Percentiles rank a stretch among this genome's conserved stretches.
Conservation (phyloP, 2,113 vertebrate species). For the Coregonus clupeaformis region DNA sequence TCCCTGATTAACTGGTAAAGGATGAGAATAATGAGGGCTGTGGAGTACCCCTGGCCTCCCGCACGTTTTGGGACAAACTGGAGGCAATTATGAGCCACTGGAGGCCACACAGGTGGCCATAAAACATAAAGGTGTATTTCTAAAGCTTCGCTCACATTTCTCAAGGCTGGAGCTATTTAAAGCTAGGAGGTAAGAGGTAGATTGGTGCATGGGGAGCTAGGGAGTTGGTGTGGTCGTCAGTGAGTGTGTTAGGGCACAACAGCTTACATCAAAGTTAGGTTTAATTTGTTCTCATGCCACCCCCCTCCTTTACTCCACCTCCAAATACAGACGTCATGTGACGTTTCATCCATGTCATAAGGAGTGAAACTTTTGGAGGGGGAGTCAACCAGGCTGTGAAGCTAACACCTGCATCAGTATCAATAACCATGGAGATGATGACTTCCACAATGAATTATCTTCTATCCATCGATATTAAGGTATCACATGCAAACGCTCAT, state of each 20-base stretch:
- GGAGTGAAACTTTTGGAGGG: neutral
- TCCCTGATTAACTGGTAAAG: conserved; percentile 73
- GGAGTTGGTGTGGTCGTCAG: neutral
- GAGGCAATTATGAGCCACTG: conserved; percentile 37
- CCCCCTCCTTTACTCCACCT: neutral
- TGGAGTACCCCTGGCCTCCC: conserved; percentile 52
- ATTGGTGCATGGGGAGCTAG: neutral
- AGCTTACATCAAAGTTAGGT: neutral
- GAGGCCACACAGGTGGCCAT: conserved; percentile 10
- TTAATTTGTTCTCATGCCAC: neutral
- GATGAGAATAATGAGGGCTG: conserved; percentile 55
- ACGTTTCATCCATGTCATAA: conserved; percentile 11
- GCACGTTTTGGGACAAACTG: conserved; percentile 56
- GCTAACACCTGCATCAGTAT: conserved; percentile 13
- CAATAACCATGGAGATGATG: conserved; percentile 25
- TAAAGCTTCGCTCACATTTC: conserved; percentile 18
- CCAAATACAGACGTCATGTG: conserved; percentile 6
- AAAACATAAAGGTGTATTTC: conserved; percentile 36
- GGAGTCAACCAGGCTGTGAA: conserved; percentile 23
- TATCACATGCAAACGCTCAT: neutral
- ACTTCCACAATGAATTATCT: neutral
- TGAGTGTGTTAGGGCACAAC: neutral
- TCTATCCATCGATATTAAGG: neutral
- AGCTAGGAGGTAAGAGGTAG: neutral
- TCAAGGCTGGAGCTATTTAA: conserved; percentile 9